Evolutionary conservation across 1,140 invertebrate genomes (phyloP), one percentile per base, ranked within the genome.

Genomic region (Psix sp.): DNA sequence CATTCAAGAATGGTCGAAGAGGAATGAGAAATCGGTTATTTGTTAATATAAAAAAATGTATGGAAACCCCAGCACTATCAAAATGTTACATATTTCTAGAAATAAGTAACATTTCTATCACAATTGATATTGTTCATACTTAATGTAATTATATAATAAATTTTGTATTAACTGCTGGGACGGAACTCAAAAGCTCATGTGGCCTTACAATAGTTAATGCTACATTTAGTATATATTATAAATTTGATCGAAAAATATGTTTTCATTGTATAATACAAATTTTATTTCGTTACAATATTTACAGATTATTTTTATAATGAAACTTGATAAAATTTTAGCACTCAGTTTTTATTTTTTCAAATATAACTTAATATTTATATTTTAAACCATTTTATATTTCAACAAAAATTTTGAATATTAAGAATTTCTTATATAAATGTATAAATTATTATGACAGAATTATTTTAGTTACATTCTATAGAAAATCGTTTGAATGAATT

Each of bases 21-120:
- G 74, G 67, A 76, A 76, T 57, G 60, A 67, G 62, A 76, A 67
- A 71, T 68, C 43, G 42, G 21, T n/a, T n/a, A n/a, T 13, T 48
- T 36, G 20, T 24, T 56, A 3, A 56, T 48, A 66, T 73, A 16
- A 36, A 57, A 49, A 21, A 63, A 54, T 43, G 35, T 49, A 62
- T 45, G 2, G 20, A 54, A 29, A 48, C 56, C 43, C 49, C 59
- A 72, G 38, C 52, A 16, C 45, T 1, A 36, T 6, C 4, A 29
- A 20, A 63, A 71, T 51, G 43, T 63, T 56, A 71, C 67, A 62
- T 39, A 29, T 43, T n/a, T n/a, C 26, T 63, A 71, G 35, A 52
- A 17, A 11, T 5, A 49, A 33, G 51, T 39, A 63, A 71, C 51
- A 36, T 48, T 71, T 71, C 24, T 65, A 60, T 73, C 60, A 73